These are phyloP conservation scores for Rhadinocentrus ornatus DNA, from an alignment of 2,797 vertebrate species.

Conservation along the genomic window DNA sequence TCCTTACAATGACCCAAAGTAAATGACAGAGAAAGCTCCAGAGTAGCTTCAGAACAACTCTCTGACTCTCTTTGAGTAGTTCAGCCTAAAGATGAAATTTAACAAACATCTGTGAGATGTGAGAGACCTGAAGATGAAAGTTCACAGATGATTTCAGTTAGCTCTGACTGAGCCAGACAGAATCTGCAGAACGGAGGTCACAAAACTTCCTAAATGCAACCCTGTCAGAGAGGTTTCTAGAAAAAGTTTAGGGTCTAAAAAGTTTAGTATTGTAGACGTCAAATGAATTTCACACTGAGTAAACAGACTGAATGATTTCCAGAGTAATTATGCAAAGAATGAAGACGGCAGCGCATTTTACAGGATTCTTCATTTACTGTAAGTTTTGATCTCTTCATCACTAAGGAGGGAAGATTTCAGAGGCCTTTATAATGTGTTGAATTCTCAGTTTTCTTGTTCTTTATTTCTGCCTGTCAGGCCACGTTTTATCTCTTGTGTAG, in stretches of 20 bases:
- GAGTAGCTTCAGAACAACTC: neutral
- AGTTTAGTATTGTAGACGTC: no score
- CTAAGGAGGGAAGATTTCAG: neutral
- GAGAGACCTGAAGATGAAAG: neutral
- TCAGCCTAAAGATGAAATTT: neutral
- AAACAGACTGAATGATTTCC: no score
- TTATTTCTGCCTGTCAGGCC: neutral
- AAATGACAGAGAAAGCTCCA: neutral
- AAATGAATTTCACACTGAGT: no score
- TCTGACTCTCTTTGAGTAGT: neutral
- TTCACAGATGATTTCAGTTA: neutral
- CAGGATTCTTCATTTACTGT: neutral
- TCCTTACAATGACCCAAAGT: neutral
- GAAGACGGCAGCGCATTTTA: neutral
- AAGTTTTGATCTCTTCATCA: neutral
- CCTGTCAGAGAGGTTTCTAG: neutral
- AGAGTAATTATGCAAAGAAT: no score
- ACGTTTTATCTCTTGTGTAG: conserved; percentile 23
- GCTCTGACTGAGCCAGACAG: neutral
- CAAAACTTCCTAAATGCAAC: no score
- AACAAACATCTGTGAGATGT: no score
- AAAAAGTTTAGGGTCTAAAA: no score
- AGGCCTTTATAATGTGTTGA: neutral
- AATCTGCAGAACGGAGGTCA: neutral
- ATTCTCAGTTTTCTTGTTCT: neutral